phyloP scores from a whole-genome alignment of 2,113 vertebrate species.

The Odocoileus virginianus region DNA sequence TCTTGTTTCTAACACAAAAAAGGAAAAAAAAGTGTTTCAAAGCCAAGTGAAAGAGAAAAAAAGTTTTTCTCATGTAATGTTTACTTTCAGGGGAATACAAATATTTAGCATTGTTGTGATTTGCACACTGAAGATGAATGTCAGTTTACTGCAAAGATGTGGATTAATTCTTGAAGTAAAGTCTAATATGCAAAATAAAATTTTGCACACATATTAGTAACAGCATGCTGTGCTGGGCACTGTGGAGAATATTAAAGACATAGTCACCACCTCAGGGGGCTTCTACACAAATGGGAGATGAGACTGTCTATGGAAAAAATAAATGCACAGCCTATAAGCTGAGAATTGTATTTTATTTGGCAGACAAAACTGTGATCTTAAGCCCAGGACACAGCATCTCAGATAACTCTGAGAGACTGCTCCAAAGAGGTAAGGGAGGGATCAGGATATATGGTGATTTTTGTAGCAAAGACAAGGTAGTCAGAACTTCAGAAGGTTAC shows the following conservation, averaged over 20 bases:
- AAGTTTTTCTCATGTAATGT: background rate
- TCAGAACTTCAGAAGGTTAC: background rate
- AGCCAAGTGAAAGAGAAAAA: background rate
- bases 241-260: background rate
- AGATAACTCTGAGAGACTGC: background rate
- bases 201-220: background rate
- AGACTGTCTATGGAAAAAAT: background rate
- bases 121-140: background rate
- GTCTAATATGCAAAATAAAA: background rate
- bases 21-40: background rate
- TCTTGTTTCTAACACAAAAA: conserved; percentile 19
- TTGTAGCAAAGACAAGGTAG: background rate
- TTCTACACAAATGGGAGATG: background rate
- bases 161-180: conserved; percentile 32
- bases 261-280: background rate
- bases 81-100: conserved; percentile 33
- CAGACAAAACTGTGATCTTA: background rate
- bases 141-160: conserved; percentile 33
- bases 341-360: background rate
- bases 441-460: background rate
- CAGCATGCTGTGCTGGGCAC: background rate
- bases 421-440: background rate
- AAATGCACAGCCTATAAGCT: background rate
- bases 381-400: background rate
- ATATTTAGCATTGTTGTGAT: conserved; percentile 43